Conservation (phyloP, 2,113 vertebrate genomes). For the Athene cunicularia region DNA sequence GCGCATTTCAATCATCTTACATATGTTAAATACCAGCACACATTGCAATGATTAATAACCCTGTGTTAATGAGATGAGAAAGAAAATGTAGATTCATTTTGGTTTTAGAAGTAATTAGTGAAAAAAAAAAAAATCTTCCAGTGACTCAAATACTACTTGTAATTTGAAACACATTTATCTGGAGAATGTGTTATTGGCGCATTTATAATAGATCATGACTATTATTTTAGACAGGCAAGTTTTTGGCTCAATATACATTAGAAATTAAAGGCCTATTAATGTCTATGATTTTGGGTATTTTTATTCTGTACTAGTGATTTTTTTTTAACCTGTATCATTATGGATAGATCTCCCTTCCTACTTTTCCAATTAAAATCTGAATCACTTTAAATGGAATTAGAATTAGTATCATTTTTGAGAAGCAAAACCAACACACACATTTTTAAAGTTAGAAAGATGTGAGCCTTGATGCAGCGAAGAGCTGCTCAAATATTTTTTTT, state of each 20-base stretch:
- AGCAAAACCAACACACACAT: not conserved
- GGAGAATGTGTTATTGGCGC: conserved; percentile 53
- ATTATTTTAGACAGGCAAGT: conserved; percentile 48
- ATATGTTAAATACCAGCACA: conserved; percentile 24
- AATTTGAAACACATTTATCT: conserved; percentile 55
- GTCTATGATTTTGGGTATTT: not conserved
- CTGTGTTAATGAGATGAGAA: conserved; percentile 62
- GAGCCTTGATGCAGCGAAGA: not conserved
- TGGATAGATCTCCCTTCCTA: not conserved
- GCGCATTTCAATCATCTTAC: conserved; percentile 12
- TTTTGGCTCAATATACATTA: conserved; percentile 44
- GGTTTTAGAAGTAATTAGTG: conserved; percentile 60
- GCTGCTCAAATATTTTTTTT: not conserved
- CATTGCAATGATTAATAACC: conserved; percentile 42
- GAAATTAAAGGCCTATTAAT: not conserved
- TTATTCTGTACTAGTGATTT: not conserved
- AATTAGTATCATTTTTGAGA: conserved; percentile 29
- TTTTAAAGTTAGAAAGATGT: not conserved
- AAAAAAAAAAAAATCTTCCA: conserved; percentile 58
- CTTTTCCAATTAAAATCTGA: conserved; percentile 31
- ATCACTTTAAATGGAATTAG: conserved; percentile 52
- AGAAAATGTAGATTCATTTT: conserved; percentile 64
- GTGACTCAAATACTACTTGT: conserved; percentile 25
- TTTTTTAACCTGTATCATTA: not conserved
- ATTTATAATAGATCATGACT: conserved; percentile 41